Base-by-base conservation (phyloP, 2,797 vertebrate genomes). In the Lophotriccus pileatus region DNA sequence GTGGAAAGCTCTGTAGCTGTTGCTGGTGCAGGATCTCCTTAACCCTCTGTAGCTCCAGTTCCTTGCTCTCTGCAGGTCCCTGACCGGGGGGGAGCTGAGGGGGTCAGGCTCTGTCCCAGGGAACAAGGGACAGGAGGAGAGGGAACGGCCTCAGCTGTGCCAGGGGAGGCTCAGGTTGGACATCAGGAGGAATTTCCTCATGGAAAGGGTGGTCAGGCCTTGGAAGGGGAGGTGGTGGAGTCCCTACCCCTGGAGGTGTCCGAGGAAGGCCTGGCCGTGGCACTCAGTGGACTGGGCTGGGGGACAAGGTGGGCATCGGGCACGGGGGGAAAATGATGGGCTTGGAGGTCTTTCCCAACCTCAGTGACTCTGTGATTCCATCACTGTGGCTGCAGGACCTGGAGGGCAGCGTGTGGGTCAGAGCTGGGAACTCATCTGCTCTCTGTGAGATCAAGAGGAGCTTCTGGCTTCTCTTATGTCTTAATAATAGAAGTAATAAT, bases 401-500 rank as follows among this genome's bases (percentile, higher is more conserved):
- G 24, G 28, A 84, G 64, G 60, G 72, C 75, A 70, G 68, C 0
- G 0, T 34, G 36, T 30, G 41, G 24, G 80, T 77, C 84, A 85
- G 78, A 87, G 44, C 81, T 44, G 39, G 50, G 24, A 89, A 47
- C 89, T 75, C 85, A 75, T 76, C 82, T 84, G 66, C 78, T 59
- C 49, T 43, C 77, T 18, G 1, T 3, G 39, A 91, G 87, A 68
- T 74, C 66, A 47, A 8, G 3, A 88, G 46, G 80, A 92, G 92
- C 73, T 77, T 36, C 68, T 91, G 75, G 75, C 80, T 93, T 63
- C 75, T 91, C 64, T 87, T 85, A 59, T 39, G 6, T 84, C 81
- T 79, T 87, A 84, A 95, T 96, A 96, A 96, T 91, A 95, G 91
- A 95, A 97, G 91, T 84, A 94, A 94, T 96, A 95, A 95, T 92